phyloP scores from a whole-genome alignment of 2,113 vertebrate species.

The Scatophagus argus region DNA sequence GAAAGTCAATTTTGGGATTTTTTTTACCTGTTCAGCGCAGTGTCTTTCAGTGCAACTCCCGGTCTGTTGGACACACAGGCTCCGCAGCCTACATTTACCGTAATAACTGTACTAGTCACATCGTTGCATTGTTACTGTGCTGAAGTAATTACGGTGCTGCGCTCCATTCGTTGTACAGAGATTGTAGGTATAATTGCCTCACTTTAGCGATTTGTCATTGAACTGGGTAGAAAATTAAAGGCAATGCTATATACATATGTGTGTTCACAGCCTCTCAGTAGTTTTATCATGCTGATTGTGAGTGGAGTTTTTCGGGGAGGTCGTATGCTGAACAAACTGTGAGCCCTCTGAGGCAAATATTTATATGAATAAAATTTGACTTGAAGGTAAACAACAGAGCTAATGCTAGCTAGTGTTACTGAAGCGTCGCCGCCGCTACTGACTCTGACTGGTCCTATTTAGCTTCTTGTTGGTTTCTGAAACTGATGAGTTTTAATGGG shows the following conservation, averaged over 20 bases:
- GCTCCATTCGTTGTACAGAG: background rate
- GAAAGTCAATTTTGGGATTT: background rate
- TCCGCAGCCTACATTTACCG: conserved; percentile 75
- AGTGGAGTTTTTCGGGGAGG: no score
- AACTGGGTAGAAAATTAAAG: background rate
- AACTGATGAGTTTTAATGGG: background rate
- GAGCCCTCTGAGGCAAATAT: no score
- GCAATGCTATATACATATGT: no score
- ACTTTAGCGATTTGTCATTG: no score
- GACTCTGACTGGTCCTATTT: background rate
- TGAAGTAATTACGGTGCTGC: conserved; percentile 51
- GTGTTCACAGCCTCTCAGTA: no score
- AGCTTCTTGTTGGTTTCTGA: background rate
- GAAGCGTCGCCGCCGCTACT: no score
- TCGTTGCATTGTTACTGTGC: background rate
- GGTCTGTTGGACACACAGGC: conserved; percentile 58
- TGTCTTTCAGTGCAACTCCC: conserved; percentile 76
- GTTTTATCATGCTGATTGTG: no score
- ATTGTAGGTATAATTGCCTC: background rate
- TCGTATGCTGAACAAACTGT: no score
- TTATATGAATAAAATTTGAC: background rate
- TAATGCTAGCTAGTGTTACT: background rate
- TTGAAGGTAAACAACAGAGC: background rate
- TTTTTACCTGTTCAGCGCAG: conserved; percentile 82
- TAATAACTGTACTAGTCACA: conserved; percentile 65